Percentiles rank a stretch among this genome's conserved stretches.
Evolutionary conservation across 2,888 invertebrate species (phyloP).

Genomic region (Amaurobius ferox): DNA sequence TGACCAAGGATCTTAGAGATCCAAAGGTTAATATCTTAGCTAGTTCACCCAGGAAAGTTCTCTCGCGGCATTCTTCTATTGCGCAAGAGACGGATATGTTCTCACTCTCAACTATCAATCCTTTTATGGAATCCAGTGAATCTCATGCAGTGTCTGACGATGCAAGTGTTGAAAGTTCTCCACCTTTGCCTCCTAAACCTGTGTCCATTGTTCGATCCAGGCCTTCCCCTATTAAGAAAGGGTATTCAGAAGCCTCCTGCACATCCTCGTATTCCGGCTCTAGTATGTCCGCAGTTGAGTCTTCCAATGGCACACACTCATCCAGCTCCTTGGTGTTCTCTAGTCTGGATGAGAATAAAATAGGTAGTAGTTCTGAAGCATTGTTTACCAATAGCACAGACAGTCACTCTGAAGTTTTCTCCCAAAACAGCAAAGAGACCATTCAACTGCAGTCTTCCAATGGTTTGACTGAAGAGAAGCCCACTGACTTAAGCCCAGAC

Average conservation of each 20-base stretch:
- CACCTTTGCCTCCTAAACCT: conserved; percentile 41
- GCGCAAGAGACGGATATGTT: conserved; percentile 7
- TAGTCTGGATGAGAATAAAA: conserved; percentile 19
- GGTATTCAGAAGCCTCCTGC: background rate
- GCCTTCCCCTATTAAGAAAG: conserved; percentile 41
- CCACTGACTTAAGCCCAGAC: conserved; percentile 39
- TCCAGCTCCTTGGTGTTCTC: conserved; percentile 55
- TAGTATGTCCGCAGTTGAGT: conserved; percentile 10
- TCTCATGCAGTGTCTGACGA: background rate
- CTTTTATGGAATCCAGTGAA: background rate
- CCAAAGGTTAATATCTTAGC: background rate
- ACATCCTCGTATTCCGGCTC: conserved; percentile 21
- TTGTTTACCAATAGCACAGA: conserved; percentile 34
- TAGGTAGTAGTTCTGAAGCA: conserved; percentile 38
- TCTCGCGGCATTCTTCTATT: conserved; percentile 34
- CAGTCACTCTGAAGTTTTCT: conserved; percentile 33
- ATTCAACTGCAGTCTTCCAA: conserved; percentile 15
- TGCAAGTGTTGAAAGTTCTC: background rate
- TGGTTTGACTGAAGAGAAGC: background rate
- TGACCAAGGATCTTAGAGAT: background rate
- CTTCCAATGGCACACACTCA: conserved; percentile 39
- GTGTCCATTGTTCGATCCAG: conserved; percentile 5
- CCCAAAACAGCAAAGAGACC: background rate
- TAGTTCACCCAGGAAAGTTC: conserved; percentile 3
- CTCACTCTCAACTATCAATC: background rate